Percentiles rank a stretch among this genome's conserved stretches.
phyloP scores from a whole-genome alignment of 2,113 vertebrate genomes.

The Centropus bengalensis region DNA sequence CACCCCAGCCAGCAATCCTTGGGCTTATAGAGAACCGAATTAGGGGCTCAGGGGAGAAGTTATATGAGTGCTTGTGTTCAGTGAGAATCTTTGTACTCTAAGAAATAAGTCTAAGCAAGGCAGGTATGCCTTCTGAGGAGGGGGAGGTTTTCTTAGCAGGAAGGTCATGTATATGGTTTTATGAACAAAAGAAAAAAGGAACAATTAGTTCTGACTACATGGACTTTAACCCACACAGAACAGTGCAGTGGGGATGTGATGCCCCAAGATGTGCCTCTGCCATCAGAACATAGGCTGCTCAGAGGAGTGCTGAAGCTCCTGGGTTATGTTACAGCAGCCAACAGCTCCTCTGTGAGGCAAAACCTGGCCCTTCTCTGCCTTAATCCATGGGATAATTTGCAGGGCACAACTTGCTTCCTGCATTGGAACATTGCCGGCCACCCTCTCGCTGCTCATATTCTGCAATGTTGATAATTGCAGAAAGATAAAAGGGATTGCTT shows the following conservation, averaged over 20 bases:
- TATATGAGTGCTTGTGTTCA: not conserved
- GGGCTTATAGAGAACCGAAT: not conserved
- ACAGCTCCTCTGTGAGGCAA: constrained; percentile 51
- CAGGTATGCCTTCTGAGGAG: not conserved
- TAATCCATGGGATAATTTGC: not conserved
- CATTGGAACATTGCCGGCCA: not conserved
- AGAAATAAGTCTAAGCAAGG: not conserved
- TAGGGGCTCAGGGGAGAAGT: not conserved
- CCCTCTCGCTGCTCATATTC: not conserved
- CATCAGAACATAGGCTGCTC: not conserved
- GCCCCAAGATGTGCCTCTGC: not conserved
- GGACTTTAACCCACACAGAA: not conserved
- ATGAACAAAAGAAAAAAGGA: not conserved
- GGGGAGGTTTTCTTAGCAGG: not conserved
- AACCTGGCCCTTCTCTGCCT: not conserved
- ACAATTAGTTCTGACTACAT: not conserved
- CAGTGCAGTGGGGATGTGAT: not conserved
- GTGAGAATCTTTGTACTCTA: not conserved
- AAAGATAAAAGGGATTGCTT: not conserved
- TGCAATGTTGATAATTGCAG: not conserved
- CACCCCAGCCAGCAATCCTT: not conserved
- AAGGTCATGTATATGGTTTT: not conserved
- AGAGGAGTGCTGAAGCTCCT: not conserved
- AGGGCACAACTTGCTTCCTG: not conserved
- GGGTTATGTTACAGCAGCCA: not conserved